Percentiles rank a stretch among this genome's conserved stretches.
Conservation (phyloP, 2,113 vertebrate species). For the Sylvilagus bachmani region DNA sequence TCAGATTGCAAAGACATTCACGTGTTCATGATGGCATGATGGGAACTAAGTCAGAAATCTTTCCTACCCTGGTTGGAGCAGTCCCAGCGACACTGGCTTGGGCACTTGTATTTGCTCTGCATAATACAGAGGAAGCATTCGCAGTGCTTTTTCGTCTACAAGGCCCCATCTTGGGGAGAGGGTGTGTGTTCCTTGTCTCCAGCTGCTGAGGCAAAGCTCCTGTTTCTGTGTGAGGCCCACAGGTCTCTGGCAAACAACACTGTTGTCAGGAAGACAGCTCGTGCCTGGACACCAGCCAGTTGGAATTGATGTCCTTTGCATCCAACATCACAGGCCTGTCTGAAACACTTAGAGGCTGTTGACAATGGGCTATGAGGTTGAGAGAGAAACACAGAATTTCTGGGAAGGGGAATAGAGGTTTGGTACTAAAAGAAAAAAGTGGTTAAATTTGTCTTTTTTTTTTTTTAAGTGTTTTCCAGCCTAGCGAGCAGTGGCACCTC, state of each 20-base stretch:
- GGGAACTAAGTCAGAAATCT: background rate
- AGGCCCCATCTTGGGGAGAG: background rate
- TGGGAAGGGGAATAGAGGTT: slow-evolving; percentile 34
- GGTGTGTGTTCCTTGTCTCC: background rate
- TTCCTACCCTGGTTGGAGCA: background rate
- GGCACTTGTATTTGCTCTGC: slow-evolving; percentile 13
- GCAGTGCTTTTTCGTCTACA: background rate
- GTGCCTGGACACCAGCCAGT: slow-evolving; percentile 35
- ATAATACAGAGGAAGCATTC: background rate
- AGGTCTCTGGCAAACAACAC: slow-evolving; percentile 1
- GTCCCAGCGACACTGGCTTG: background rate
- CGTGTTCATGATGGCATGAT: background rate
- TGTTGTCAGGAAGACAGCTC: background rate
- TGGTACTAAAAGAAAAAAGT: background rate
- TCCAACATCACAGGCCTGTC: slow-evolving; percentile 29
- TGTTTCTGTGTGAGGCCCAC: background rate
- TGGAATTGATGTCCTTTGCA: background rate
- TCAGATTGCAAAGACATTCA: background rate
- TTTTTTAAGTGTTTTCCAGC: background rate
- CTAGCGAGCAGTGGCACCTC: background rate
- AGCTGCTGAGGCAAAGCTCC: background rate
- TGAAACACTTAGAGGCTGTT: slow-evolving; percentile 33
- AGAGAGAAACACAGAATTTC: slow-evolving; percentile 49
- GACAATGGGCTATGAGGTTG: background rate
- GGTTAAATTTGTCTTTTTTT: background rate